Evolutionary conservation across 1,140 invertebrate genomes (phyloP).

Genomic region (Trichomalopsis sarcophagae): DNA sequence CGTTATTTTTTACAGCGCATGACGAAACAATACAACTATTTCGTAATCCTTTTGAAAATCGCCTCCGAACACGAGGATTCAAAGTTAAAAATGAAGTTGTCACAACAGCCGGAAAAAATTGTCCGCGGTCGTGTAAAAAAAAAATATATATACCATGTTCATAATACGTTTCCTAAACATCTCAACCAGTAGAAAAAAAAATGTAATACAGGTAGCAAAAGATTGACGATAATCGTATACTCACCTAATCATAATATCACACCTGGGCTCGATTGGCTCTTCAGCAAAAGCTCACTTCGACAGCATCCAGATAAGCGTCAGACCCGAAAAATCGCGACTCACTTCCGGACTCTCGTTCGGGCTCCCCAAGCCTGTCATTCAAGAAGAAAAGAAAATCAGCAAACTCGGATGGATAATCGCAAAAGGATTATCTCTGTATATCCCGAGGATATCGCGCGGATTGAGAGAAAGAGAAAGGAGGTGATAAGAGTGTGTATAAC

Average conservation of each 20-base stretch:
- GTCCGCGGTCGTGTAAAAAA: background rate
- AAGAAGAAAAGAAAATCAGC: background rate
- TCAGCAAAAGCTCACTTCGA: conserved; percentile 62
- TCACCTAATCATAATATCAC: conserved; percentile 74
- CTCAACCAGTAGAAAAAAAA: no score
- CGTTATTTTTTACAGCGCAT: no score
- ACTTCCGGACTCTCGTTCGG: background rate
- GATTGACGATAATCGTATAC: conserved; percentile 38
- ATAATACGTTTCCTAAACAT: no score
- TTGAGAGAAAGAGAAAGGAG: background rate
- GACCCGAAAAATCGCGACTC: background rate
- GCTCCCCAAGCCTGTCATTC: background rate
- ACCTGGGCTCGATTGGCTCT: conserved; percentile 55
- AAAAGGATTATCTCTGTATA: no score
- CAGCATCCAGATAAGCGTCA: background rate
- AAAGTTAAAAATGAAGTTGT: background rate
- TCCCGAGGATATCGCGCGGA: no score
- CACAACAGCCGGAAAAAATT: background rate
- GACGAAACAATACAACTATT: no score
- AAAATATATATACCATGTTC: background rate
- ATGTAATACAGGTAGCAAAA: no score
- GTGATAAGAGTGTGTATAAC: background rate
- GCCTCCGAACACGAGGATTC: no score
- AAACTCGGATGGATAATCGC: no score
- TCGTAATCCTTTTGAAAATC: no score